Conservation (phyloP, 2,888 invertebrate genomes). For the Cyrtodaria siliqua region DNA sequence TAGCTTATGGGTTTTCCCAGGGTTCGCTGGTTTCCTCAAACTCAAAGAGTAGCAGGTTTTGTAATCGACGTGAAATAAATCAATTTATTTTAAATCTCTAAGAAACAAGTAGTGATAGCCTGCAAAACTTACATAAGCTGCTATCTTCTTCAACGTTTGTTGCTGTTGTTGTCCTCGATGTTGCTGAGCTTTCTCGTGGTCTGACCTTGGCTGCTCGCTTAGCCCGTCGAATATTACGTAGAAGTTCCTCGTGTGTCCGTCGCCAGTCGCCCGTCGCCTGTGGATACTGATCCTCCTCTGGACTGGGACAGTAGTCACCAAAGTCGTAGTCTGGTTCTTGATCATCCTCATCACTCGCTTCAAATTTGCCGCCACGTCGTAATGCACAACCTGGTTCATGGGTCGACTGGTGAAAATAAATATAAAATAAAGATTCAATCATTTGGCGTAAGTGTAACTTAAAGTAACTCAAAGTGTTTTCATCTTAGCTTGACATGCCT, state of each 20-base stretch:
- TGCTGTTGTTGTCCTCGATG: slow-evolving; percentile 14
- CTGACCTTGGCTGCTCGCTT: slow-evolving; percentile 59
- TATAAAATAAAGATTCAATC: too few species aligned
- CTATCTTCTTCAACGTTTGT: slow-evolving; percentile 3
- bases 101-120: too few species aligned
- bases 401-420: slow-evolving; percentile 50
- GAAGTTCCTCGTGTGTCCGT: slow-evolving; percentile 69
- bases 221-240: slow-evolving; percentile 68
- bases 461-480: too few species aligned
- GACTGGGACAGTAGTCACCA: slow-evolving; percentile 22
- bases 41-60: too few species aligned
- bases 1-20: too few species aligned
- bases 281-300: slow-evolving; percentile 59
- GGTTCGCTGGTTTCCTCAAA: too few species aligned
- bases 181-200: slow-evolving; percentile 28
- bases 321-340: slow-evolving; percentile 41
- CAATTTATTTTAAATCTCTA: too few species aligned
- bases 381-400: slow-evolving; percentile 73
- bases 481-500: too few species aligned
- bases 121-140: not conserved
- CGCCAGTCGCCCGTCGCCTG: slow-evolving; percentile 71
- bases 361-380: slow-evolving; percentile 64
- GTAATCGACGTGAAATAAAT: too few species aligned
- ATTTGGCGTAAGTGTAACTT: too few species aligned
- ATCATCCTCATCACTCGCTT: slow-evolving; percentile 46